These are phyloP conservation scores for Darevskia mixta DNA, from an alignment of 2,797 vertebrate species.

Conservation along the genomic window DNA sequence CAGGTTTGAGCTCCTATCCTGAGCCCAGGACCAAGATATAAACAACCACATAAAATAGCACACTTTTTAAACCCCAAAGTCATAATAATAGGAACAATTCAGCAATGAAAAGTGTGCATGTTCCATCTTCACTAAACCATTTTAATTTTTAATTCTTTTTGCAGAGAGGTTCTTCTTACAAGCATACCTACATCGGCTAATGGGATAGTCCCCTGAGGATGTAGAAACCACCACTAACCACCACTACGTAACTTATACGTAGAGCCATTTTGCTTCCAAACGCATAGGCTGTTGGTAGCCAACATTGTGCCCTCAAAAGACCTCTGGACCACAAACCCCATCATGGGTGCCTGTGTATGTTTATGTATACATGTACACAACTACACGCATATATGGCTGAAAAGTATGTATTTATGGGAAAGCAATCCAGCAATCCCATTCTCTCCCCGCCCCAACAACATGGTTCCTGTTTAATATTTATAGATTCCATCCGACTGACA, in stretches of 20 bases:
- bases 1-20: no score
- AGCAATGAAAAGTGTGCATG: no score
- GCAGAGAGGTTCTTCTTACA: no score
- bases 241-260: neutral
- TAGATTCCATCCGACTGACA: constrained; percentile 32
- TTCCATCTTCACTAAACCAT: no score
- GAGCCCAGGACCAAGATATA: no score
- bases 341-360: neutral
- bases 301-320: neutral
- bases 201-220: no score
- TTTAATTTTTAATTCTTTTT: no score
- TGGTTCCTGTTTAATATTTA: constrained; percentile 38
- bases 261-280: neutral
- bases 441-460: neutral
- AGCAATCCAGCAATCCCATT: neutral
- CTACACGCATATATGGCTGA: neutral
- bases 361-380: neutral
- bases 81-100: no score
- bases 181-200: no score
- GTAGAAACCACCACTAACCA: neutral
- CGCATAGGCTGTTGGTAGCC: neutral
- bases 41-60: no score
- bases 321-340: neutral
- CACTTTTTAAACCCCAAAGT: no score
- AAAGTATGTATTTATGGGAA: constrained; percentile 15